Evolutionary conservation across 2,113 vertebrate species (phyloP).

Genomic region (Chascanopsetta lugubris): DNA sequence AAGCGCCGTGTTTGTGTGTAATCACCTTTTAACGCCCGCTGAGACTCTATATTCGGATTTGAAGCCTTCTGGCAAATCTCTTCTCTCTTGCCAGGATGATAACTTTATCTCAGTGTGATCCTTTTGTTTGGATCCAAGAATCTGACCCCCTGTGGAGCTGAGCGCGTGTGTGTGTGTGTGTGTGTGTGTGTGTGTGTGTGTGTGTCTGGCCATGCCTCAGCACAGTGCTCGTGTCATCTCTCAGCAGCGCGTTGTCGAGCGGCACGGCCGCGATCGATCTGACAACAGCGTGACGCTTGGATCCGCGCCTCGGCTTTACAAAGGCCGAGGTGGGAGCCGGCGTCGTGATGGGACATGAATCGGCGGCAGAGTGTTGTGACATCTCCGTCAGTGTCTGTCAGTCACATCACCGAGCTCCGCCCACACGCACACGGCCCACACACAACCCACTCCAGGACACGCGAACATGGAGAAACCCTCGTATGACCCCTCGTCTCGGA

Average conservation of each 20-base stretch:
- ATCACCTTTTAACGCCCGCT: neutral
- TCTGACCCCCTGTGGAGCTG: neutral
- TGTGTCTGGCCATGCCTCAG: constrained; percentile 39
- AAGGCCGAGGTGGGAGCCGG: too few species aligned
- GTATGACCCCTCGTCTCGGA: too few species aligned
- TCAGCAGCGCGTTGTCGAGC: constrained; percentile 66
- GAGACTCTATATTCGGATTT: neutral
- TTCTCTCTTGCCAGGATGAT: neutral
- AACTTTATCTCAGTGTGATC: constrained; percentile 5
- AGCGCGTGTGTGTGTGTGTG: neutral
- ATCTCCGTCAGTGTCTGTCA: neutral
- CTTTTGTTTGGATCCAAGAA: constrained; percentile 8
- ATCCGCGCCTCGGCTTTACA: too few species aligned
- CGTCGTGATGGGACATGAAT: neutral
- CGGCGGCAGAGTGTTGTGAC: neutral
- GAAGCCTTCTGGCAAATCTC: neutral
- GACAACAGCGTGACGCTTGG: neutral
- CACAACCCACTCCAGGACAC: neutral
- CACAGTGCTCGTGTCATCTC: constrained; percentile 60
- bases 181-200: constrained; percentile 4
- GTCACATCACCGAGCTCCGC: neutral
- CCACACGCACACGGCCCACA: too few species aligned
- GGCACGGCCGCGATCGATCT: constrained; percentile 61
- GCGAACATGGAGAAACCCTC: too few species aligned
- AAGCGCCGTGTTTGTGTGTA: neutral